Evolutionary conservation across 2,113 vertebrate genomes (phyloP).

Genomic region (Chloroceryle aenea): DNA sequence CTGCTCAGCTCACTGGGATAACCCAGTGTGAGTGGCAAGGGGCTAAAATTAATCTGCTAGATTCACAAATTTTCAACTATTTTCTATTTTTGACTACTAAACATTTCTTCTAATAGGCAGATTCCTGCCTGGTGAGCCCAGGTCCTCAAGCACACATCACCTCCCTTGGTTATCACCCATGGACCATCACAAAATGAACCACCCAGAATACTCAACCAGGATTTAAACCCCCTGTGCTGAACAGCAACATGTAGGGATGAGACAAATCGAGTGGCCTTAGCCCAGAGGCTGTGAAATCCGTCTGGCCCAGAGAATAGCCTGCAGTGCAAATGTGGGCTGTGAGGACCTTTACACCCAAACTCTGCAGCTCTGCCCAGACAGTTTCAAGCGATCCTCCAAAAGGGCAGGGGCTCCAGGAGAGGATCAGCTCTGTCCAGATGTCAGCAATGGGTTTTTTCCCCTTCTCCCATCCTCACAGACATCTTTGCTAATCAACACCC

Average conservation of each 20-base stretch:
- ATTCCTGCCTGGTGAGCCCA: fast-evolving
- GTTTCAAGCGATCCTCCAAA: background rate
- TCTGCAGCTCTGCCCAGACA: background rate
- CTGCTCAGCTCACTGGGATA: background rate
- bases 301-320: background rate
- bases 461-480: background rate
- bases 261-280: background rate
- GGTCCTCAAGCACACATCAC: background rate
- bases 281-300: background rate
- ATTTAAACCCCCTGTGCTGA: background rate
- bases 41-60: background rate
- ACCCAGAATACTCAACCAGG: background rate
- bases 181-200: background rate
- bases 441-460: background rate
- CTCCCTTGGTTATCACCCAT: background rate
- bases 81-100: background rate
- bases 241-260: fast-evolving
- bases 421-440: background rate
- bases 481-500: background rate
- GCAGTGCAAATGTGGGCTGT: background rate
- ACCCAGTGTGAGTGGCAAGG: background rate
- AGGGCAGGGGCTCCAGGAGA: background rate
- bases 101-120: background rate
- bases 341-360: background rate
- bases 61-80: background rate